Evolutionary conservation across 2,888 invertebrate genomes (phyloP), one percentile per base, ranked within the genome.

Genomic region (Acrobasis repandana): DNA sequence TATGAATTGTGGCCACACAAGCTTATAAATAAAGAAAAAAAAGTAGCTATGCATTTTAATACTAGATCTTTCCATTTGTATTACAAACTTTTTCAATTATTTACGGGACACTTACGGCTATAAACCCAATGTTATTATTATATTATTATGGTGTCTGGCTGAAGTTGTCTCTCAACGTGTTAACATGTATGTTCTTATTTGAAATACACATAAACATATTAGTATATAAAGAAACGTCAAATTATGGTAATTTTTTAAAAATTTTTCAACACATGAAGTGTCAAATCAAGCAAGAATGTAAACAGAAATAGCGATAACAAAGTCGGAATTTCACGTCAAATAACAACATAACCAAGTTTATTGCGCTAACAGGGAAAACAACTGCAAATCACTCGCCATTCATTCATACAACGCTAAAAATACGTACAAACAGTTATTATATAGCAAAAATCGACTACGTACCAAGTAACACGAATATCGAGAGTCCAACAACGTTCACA

Each of bases 391-490:
- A 9, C 18, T 54, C 54, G 4, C 14, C 43, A 28, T 28, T 28
- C 54, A 54, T 38, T 54, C 54, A 54, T 54, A 18, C 54, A 51
- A 51, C 38, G 38, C 54, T 54, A 54, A 54, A 54, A 54, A 54
- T 54, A 54, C 54, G 38, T 38, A 18, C 54, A 54, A 54, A 54
- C 54, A 54, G 54, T 54, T 54, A 38, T 50, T 50, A 50, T 20
- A 54, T 38, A 38, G 54, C 38, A 43, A 54, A 54, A 54, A 54
- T 54, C 43, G 54, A 54, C 54, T 49, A 58, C 58, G 49, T 58
- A 49, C 49, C 49, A 57, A 46, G 46, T 28, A 28, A 46, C 56
- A 47, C 56, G 56, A 28, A 33, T 47, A 46, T 47, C 8, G 18
- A 36, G 14, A 18, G 58, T 58, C 33, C 57, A 54, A 38, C 38